These are phyloP conservation scores for Eupithecia exiguata DNA, from an alignment of 2,888 invertebrate genomes.

Conservation along the genomic window DNA sequence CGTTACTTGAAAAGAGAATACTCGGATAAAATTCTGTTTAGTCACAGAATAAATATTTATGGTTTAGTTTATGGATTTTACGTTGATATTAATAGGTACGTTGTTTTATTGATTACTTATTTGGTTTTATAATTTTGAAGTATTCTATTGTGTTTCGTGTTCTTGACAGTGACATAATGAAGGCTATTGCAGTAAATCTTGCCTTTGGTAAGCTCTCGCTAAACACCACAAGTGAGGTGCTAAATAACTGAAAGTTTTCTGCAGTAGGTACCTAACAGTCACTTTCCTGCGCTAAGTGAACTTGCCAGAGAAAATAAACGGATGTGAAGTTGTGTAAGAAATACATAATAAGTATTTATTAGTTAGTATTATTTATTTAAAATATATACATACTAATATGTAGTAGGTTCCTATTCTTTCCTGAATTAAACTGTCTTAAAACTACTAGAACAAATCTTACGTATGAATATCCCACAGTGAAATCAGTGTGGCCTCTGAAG, in stretches of 20 bases:
- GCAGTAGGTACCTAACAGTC: slow-evolving; percentile 6
- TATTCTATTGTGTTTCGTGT: slow-evolving; percentile 20
- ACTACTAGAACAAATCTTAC: too few relatives aligned
- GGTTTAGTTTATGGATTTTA: background rate
- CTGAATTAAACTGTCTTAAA: too few relatives aligned
- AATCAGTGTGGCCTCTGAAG: too few relatives aligned
- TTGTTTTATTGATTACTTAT: background rate
- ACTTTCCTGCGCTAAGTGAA: slow-evolving; percentile 56
- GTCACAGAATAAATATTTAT: too few relatives aligned
- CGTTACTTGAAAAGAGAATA: background rate
- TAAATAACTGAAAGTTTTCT: slow-evolving; percentile 56
- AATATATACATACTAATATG: too few relatives aligned
- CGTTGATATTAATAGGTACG: background rate
- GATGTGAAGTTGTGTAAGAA: slow-evolving; percentile 31
- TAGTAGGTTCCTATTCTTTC: too few relatives aligned
- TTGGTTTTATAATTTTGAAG: slow-evolving; percentile 1
- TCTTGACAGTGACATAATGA: slow-evolving; percentile 49
- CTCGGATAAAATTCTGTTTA: background rate
- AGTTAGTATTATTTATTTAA: too few relatives aligned
- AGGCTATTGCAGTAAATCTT: slow-evolving; percentile 27
- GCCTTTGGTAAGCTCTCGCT: slow-evolving; percentile 36
- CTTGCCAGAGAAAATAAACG: slow-evolving; percentile 54
- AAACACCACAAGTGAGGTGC: slow-evolving; percentile 40
- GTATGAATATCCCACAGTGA: too few relatives aligned
- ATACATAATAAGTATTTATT: too few relatives aligned